A percentile compares a stretch with the other conserved stretches of the same genome.
These are phyloP conservation scores for Eustalomyia histrio DNA, from an alignment of 2,888 invertebrate species.

Conservation along the genomic window DNA sequence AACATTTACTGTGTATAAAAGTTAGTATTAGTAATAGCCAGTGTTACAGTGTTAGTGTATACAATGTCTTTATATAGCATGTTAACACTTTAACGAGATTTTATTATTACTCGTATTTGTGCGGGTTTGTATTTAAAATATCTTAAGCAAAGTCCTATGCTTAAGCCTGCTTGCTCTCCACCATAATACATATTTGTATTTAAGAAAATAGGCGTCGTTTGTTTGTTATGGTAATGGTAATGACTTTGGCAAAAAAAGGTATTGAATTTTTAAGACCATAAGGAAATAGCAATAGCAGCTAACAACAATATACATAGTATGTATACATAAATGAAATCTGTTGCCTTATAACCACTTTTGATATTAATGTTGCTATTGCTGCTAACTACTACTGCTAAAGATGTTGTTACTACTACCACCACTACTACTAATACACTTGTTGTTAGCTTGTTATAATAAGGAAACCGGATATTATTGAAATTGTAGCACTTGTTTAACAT, in stretches of 20 bases:
- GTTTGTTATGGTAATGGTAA: conserved; percentile 63
- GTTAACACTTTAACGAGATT: conserved; percentile 73
- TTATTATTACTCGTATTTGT: conserved; percentile 66
- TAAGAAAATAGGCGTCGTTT: conserved; percentile 59
- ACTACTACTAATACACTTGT: conserved; percentile 11
- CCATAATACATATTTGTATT: conserved; percentile 40
- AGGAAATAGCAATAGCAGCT: conserved; percentile 33
- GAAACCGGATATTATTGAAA: conserved; percentile 68
- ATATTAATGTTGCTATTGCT: conserved; percentile 37
- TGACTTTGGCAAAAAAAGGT: conserved; percentile 30
- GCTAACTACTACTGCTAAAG: not conserved
- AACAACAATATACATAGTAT: conserved; percentile 13
- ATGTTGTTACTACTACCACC: conserved; percentile 14
- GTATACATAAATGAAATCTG: conserved; percentile 62
- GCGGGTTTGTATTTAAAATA: conserved; percentile 17
- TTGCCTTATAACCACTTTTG: conserved; percentile 45
- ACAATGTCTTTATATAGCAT: conserved; percentile 69
- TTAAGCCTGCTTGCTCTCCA: not conserved
- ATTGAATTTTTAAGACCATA: conserved; percentile 58
- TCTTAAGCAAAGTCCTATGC: conserved; percentile 31
- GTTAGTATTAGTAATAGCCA: conserved; percentile 25
- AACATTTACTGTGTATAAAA: not conserved
- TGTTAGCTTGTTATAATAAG: conserved; percentile 64
- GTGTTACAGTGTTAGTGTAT: conserved; percentile 38
- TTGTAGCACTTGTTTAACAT: conserved; percentile 65